Evolutionary conservation across 2,113 vertebrate species (phyloP).

Genomic region (Corythoichthys haematopterus): DNA sequence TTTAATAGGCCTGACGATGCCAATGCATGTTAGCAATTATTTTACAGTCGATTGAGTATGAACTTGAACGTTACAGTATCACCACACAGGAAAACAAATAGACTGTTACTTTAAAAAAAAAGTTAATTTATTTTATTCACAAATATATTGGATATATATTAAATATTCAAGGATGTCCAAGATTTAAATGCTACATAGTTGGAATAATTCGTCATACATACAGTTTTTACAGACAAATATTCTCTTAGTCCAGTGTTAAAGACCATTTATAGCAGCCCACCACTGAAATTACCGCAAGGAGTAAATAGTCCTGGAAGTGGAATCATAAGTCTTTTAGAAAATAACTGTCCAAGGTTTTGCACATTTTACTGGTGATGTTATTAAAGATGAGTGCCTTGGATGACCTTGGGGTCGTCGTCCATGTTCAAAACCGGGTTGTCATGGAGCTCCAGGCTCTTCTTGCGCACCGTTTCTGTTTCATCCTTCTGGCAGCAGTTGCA

Average conservation of each 20-base stretch:
- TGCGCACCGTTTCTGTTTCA: constrained; percentile 20
- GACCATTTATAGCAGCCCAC: neutral
- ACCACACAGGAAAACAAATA: neutral
- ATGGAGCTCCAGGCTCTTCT: constrained; percentile 70
- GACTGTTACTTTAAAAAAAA: neutral
- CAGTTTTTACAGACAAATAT: neutral
- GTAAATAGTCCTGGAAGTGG: neutral
- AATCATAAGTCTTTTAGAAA: neutral
- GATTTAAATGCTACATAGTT: constrained; percentile 35
- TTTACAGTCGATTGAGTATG: no score
- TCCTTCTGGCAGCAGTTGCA: constrained; percentile 63
- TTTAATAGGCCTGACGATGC: no score
- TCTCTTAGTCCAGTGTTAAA: neutral
- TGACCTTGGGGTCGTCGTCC: constrained; percentile 30
- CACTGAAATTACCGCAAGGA: neutral
- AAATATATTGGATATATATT: no score
- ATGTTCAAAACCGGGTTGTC: constrained; percentile 71
- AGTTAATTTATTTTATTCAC: constrained; percentile 48
- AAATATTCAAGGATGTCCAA: constrained; percentile 54
- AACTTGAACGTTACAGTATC: neutral
- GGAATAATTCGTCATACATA: neutral
- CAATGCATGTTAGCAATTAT: no score
- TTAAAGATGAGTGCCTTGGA: constrained; percentile 39
- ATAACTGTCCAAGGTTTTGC: neutral
- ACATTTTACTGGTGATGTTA: neutral